Conservation (phyloP, 2,888 invertebrate species). For the Ecliptopera silaceata region DNA sequence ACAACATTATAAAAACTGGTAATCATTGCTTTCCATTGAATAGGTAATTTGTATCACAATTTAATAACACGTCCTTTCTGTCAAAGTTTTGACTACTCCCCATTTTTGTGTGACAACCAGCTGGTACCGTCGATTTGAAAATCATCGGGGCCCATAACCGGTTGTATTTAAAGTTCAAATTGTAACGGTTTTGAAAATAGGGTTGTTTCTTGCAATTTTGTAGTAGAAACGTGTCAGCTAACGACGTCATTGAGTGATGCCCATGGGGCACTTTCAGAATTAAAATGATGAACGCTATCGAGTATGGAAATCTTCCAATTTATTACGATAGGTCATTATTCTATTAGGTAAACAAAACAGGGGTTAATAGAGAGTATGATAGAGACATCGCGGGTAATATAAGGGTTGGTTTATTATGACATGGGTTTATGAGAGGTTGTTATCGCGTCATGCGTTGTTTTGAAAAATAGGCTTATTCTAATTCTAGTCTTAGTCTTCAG, state of each 20-base stretch:
- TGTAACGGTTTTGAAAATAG: not conserved
- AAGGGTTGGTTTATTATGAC: constrained; percentile 50
- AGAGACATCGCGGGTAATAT: constrained; percentile 72
- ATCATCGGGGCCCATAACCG: constrained; percentile 10
- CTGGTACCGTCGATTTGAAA: constrained; percentile 6
- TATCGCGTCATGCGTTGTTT: constrained; percentile 5
- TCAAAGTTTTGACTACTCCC: constrained; percentile 61
- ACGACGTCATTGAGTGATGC: constrained; percentile 70
- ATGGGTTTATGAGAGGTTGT: constrained; percentile 36
- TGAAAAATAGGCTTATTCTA: not conserved
- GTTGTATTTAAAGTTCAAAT: constrained; percentile 20
- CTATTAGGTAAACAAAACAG: constrained; percentile 79
- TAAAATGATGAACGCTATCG: constrained; percentile 81
- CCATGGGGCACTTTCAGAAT: constrained; percentile 75
- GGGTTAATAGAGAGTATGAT: constrained; percentile 58
- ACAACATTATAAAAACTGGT: constrained; percentile 46
- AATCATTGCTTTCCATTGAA: constrained; percentile 67
- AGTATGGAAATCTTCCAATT: constrained; percentile 81
- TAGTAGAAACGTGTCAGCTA: constrained; percentile 55
- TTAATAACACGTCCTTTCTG: constrained; percentile 72
- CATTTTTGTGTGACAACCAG: constrained; percentile 43
- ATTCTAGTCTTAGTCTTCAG: too few relatives aligned
- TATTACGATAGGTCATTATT: constrained; percentile 81
- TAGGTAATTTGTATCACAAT: constrained; percentile 71
- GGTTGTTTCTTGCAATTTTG: constrained; percentile 13